Conservation (phyloP, 2,113 vertebrate species). For the Charadrius vociferus region DNA sequence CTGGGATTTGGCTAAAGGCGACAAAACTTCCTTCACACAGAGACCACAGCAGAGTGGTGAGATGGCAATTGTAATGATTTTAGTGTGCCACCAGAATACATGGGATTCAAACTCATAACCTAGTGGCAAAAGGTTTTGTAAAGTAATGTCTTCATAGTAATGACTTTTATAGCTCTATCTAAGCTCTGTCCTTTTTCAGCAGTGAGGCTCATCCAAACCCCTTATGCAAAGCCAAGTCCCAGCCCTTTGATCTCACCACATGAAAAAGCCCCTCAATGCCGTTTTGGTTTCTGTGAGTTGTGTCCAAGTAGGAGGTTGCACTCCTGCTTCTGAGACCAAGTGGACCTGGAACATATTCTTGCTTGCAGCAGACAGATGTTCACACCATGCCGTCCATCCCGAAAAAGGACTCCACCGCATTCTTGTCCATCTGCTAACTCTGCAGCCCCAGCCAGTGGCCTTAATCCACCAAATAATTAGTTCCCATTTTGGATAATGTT, state of each 20-base stretch:
- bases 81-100: background rate
- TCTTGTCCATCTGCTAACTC: constrained; percentile 57
- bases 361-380: constrained; percentile 55
- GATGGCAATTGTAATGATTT: background rate
- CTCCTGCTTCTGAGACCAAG: constrained; percentile 23
- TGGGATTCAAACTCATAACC: background rate
- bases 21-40: background rate
- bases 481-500: constrained; percentile 33
- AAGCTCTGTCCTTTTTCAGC: background rate
- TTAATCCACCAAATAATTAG: constrained; percentile 59
- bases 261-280: background rate
- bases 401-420: background rate
- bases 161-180: background rate
- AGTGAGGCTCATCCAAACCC: background rate
- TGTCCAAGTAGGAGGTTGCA: constrained; percentile 2
- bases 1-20: background rate
- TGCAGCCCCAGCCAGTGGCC: constrained; percentile 35
- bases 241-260: constrained; percentile 3
- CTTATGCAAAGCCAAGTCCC: background rate
- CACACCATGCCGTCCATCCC: background rate
- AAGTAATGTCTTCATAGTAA: background rate
- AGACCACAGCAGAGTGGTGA: background rate
- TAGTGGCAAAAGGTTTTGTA: background rate
- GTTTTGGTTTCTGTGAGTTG: constrained; percentile 21
- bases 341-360: constrained; percentile 48